phyloP scores from a whole-genome alignment of 2,888 invertebrate genomes.

The Acronicta leporina region DNA sequence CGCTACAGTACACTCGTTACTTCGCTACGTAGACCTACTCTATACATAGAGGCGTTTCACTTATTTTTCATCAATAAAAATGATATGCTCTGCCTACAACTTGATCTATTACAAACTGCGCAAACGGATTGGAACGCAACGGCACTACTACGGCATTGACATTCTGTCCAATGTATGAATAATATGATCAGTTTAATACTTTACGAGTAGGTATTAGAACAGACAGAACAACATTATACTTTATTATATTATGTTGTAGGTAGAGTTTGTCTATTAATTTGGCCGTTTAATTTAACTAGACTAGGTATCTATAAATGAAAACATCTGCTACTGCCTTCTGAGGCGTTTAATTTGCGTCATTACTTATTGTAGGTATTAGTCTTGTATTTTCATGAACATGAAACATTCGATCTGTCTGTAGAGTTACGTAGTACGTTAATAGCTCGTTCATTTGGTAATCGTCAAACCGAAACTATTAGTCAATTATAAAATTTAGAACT shows the following conservation, averaged over 20 bases:
- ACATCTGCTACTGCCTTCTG: background rate
- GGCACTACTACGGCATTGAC: background rate
- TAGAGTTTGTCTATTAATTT: background rate
- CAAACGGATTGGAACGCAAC: slow-evolving; percentile 39
- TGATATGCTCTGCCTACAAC: slow-evolving; percentile 63
- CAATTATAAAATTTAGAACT: no score
- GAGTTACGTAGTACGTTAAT: background rate
- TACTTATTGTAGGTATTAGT: background rate
- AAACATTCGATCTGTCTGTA: background rate
- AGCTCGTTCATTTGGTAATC: no score
- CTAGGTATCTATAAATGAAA: background rate
- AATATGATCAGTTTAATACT: no score
- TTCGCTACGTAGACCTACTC: slow-evolving; percentile 71
- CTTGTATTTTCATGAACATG: background rate
- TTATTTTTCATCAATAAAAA: slow-evolving; percentile 78
- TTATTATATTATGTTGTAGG: background rate
- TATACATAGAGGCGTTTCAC: slow-evolving; percentile 72
- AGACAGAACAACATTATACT: no score
- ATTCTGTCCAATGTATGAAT: background rate
- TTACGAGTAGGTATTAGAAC: no score
- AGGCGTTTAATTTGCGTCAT: background rate
- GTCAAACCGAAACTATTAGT: no score
- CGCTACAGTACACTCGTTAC: slow-evolving; percentile 63
- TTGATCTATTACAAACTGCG: slow-evolving; percentile 57
- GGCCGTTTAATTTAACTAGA: background rate